Evolutionary conservation across 2,888 invertebrate species (phyloP).

Genomic region (Hipparchia semele): DNA sequence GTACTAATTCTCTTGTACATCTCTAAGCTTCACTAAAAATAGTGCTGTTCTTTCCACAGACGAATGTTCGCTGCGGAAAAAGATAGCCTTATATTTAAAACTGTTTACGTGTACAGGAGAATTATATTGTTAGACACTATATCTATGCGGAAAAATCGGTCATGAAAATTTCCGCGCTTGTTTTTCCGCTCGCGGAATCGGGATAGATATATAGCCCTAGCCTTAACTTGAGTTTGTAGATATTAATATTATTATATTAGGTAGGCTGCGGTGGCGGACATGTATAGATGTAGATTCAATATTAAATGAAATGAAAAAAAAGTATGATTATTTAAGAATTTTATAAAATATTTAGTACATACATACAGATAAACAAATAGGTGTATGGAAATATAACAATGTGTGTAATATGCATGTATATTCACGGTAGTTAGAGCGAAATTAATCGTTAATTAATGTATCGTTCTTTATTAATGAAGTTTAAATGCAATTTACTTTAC

Average conservation of each 20-base stretch:
- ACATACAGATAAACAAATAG: constrained; percentile 56
- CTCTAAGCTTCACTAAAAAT: too few species aligned
- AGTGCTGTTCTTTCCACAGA: too few species aligned
- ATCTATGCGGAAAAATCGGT: too few species aligned
- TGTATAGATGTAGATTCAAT: constrained; percentile 67
- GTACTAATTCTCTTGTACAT: too few species aligned
- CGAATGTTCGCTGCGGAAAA: too few species aligned
- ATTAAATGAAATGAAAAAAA: constrained; percentile 60
- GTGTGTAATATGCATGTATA: constrained; percentile 66
- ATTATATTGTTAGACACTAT: too few species aligned
- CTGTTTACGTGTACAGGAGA: too few species aligned
- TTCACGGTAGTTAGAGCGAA: constrained; percentile 74
- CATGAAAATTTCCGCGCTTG: too few species aligned
- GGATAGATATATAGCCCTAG: too few species aligned
- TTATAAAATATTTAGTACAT: constrained; percentile 70
- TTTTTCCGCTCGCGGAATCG: too few species aligned
- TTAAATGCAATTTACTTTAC: constrained; percentile 52
- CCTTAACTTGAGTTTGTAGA: constrained; percentile 61
- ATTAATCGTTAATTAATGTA: constrained; percentile 48
- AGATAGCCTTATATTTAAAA: too few species aligned
- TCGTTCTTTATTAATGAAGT: constrained; percentile 37
- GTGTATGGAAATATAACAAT: constrained; percentile 21
- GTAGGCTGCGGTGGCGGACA: constrained; percentile 72
- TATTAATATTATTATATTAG: constrained; percentile 41
- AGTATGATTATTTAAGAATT: constrained; percentile 59